phyloP scores from a whole-genome alignment of 2,113 vertebrate genomes.

The Rhabdomys dilectus region DNA sequence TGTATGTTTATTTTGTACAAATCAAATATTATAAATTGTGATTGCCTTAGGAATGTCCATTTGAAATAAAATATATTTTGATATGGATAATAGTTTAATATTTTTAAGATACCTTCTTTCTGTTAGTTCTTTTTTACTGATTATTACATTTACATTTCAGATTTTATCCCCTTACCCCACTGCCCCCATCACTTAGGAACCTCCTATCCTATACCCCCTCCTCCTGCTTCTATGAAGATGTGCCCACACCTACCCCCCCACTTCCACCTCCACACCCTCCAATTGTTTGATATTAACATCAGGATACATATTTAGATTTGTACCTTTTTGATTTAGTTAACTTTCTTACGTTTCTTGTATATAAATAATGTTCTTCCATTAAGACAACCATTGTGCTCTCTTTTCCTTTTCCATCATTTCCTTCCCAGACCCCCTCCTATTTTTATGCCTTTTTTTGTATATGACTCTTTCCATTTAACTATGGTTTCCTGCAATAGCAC shows the following conservation, averaged over 20 bases:
- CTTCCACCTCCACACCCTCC: too few relatives aligned
- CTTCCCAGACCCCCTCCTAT: too few relatives aligned
- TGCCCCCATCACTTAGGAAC: too few relatives aligned
- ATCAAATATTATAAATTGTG: neutral
- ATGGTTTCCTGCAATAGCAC: neutral
- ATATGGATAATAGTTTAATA: neutral
- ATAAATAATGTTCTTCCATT: neutral
- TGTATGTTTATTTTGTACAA: neutral
- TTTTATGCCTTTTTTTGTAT: neutral
- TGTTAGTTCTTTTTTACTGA: too few relatives aligned
- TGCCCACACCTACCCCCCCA: too few relatives aligned
- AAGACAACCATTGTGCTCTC: neutral
- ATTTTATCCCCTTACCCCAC: too few relatives aligned
- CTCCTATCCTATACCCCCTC: too few relatives aligned
- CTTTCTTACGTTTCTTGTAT: neutral
- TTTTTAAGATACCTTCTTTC: too few relatives aligned
- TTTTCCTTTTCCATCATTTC: neutral
- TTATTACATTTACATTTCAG: too few relatives aligned
- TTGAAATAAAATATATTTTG: constrained; percentile 10
- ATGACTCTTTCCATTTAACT: neutral
- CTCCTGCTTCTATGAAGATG: too few relatives aligned
- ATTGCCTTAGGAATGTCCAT: neutral
- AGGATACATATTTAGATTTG: neutral
- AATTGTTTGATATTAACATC: neutral
- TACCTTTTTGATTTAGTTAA: neutral